Base-by-base conservation (phyloP, 2,113 vertebrate genomes). In the Proteles cristata region DNA sequence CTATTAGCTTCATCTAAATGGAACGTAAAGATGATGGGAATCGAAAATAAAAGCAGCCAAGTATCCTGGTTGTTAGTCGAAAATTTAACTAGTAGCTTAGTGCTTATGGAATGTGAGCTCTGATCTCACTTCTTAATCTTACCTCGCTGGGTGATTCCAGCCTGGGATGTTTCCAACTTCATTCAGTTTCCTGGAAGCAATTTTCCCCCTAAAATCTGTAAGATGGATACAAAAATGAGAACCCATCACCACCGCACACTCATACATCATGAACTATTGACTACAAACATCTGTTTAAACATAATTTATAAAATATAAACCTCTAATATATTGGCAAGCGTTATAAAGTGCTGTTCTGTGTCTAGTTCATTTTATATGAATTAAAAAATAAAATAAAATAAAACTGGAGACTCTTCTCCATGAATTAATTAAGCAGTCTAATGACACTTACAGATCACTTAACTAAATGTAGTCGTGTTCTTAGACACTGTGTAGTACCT, bases 231-330 rank as follows among this genome's bases (percentile, higher is more conserved):
- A 87, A 86, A 81, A 93, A 82, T 65, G 25, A 63, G 19, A 93
- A 55, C 17, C 26, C 7, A 79, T 7, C 11, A 11, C 50, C 7
- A 33, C 19, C 65, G 17, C 17, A 80, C 16, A 43, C 6, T 74
- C 71, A 76, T 11, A 12, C 28, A 66, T 63, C 66, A 93, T 5
- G 3, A 90, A 88, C 63, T 39, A 53, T 21, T 90, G 50, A 48
- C 66, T 39, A 79, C 14, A 82, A 85, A 97, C 80, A 33, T 11
- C 5, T 61, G 26, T 88, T 94, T 84, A 31, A 88, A 45, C 45
- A 21, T 80, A 83, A 92, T 33, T 68, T 88, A 92, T 53, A 68
- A 96, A 95, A 87, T 80, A 80, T 66, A 81, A 95, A 61, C n/a
- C 73, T 58, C 31, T 71, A 76, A 66, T 39, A 84, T 35, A 90